Conservation (phyloP, 2,888 invertebrate genomes). For the Brachylomia viminalis region DNA sequence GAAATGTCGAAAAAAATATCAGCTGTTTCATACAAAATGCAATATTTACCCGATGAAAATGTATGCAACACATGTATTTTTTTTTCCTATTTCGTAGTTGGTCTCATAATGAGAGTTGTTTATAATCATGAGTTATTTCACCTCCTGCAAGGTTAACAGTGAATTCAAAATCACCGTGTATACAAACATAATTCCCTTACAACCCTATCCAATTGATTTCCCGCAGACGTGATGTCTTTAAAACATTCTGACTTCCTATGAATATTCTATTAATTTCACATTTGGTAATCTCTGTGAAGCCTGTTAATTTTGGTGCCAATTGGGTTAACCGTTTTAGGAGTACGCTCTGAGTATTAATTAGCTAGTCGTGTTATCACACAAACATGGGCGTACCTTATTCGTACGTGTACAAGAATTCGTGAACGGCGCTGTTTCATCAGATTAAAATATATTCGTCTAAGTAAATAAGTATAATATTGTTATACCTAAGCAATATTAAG, state of each 20-base stretch:
- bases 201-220: constrained; percentile 38
- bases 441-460: constrained; percentile 12
- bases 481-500: background rate
- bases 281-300: constrained; percentile 60
- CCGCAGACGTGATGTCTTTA: constrained; percentile 53
- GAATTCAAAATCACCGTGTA: too few relatives aligned
- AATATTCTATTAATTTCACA: constrained; percentile 64
- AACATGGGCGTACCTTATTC: constrained; percentile 39
- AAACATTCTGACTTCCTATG: constrained; percentile 50
- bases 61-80: too few relatives aligned
- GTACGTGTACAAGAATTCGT: constrained; percentile 36
- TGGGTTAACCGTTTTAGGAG: constrained; percentile 63
- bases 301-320: constrained; percentile 64
- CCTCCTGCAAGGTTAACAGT: too few relatives aligned
- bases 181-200: constrained; percentile 19
- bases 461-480: constrained; percentile 30
- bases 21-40: too few relatives aligned
- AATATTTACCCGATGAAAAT: too few relatives aligned
- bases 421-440: constrained; percentile 24
- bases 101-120: too few relatives aligned
- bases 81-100: too few relatives aligned
- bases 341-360: constrained; percentile 61
- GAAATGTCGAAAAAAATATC: too few relatives aligned
- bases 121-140: too few relatives aligned
- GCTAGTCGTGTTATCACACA: constrained; percentile 58